phyloP scores from a whole-genome alignment of 2,113 vertebrate genomes.

The Otocyon megalotis region DNA sequence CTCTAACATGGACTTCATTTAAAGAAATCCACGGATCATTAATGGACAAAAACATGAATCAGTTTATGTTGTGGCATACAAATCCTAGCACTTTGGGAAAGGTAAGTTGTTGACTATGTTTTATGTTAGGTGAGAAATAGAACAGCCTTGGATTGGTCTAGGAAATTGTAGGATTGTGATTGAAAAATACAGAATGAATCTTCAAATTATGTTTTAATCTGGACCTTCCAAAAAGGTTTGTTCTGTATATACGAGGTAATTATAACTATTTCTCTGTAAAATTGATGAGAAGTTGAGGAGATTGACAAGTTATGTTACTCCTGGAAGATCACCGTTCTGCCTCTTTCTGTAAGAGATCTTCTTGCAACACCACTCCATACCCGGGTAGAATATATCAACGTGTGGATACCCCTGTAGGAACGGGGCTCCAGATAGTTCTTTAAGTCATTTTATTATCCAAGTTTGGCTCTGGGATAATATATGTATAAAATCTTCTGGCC shows the following conservation, averaged over 20 bases:
- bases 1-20: conserved; percentile 72
- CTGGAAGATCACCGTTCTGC: neutral
- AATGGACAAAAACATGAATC: conserved; percentile 79
- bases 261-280: conserved; percentile 11
- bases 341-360: neutral
- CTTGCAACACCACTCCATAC: neutral
- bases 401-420: neutral
- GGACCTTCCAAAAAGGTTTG: conserved; percentile 37
- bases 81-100: conserved; percentile 71
- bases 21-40: conserved; percentile 63
- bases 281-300: conserved; percentile 16
- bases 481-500: neutral
- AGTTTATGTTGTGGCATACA: conserved; percentile 66
- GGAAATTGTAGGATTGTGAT: conserved; percentile 7
- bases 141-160: neutral
- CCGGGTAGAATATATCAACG: neutral
- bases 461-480: neutral
- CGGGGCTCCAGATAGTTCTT: neutral
- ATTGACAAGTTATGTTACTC: neutral
- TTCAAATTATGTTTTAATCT: conserved; percentile 48
- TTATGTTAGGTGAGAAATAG: conserved; percentile 27
- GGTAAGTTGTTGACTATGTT: conserved; percentile 74
- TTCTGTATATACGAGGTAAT: conserved; percentile 17
- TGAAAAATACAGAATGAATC: conserved; percentile 30
- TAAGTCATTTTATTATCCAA: neutral